These are phyloP conservation scores for Drosophila mercatorum DNA, from an alignment of 2,888 invertebrate species.

Conservation along the genomic window DNA sequence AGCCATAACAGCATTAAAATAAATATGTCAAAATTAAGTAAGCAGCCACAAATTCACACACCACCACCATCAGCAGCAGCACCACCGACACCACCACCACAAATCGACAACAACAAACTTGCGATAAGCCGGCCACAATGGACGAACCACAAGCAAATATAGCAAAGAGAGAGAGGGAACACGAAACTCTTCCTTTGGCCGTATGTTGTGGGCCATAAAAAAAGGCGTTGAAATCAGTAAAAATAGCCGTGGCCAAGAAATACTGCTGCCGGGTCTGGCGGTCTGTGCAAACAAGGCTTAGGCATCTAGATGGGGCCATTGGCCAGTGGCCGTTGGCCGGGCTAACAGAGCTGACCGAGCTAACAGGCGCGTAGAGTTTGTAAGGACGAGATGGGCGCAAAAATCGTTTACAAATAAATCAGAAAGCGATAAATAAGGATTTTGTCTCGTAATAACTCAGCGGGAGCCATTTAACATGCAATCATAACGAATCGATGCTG, in stretches of 20 bases:
- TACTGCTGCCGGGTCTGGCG: conserved; percentile 18
- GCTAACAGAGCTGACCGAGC: conserved; percentile 11
- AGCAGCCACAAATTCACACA: conserved; percentile 66
- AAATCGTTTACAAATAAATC: conserved; percentile 84
- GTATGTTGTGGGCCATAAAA: conserved; percentile 55
- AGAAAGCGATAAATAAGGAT: conserved; percentile 85
- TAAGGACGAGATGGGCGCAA: conserved; percentile 55
- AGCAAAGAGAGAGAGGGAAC: conserved; percentile 18
- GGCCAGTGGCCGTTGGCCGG: conserved; percentile 30
- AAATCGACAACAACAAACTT: conserved; percentile 43
- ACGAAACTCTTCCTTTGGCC: conserved; percentile 29
- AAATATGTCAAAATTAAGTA: conserved; percentile 80
- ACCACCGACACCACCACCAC: conserved; percentile 16
- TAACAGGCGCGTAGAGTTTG: conserved; percentile 37
- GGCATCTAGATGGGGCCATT: conserved; percentile 49
- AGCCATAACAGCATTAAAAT: conserved; percentile 62
- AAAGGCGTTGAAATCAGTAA: conserved; percentile 72
- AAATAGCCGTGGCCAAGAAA: conserved; percentile 52
- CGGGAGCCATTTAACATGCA: conserved; percentile 84
- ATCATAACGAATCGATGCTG: conserved; percentile 84
- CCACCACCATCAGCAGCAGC: conserved; percentile 16
- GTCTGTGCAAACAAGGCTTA: conserved; percentile 41
- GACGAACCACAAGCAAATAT: conserved; percentile 25
- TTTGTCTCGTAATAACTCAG: conserved; percentile 85
- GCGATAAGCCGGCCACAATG: conserved; percentile 50